Evolutionary conservation across 2,797 vertebrate genomes (phyloP), one percentile per base, ranked within the genome.

Genomic region (Hozukius guyotensis): DNA sequence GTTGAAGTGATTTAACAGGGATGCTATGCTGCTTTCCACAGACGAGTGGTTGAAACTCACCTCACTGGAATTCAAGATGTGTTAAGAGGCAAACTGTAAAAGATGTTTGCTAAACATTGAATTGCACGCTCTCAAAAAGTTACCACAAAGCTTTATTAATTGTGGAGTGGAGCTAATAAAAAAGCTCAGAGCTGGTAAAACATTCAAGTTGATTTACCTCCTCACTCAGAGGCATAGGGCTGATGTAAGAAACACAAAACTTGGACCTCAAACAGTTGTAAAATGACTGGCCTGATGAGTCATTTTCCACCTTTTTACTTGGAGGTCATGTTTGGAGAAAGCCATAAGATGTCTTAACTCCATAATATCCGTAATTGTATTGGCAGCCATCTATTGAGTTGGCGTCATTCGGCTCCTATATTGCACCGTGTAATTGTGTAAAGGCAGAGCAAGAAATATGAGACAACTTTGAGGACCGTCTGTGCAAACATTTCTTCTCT

Each of bases 1-100:
- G 59, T 70, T 69, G 59, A 62, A 62, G 16, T 46, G n/a, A 70
- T 77, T 81, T 83, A 65, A 38, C 69, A 20, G 11, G n/a, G n/a
- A 62, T 29, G 10, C 13, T 55, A 1, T 34, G 11, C 22, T 38
- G 65, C 36, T 74, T 79, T 72, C 3, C 5, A 52, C 8, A 59
- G 20, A 75, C 3, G 7, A 57, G n/a, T 34, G 52, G 53, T 27
- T 72, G 5, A 29, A 69, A 32, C 11, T 84, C 63, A 56, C 53
- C 49, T 31, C 61, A 25, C 11, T 78, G 79, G 46, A 78, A 75
- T 79, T 77, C 8, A 72, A 36, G 3, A 36, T 20, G n/a, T 65
- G 42, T 63, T 65, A 24, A 32, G 18, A 65, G 24, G 20, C 61
- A 66, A 18, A 27, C 25, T 62, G 9, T 38, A 62, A 53, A 24